Base-by-base conservation (phyloP, 1,140 invertebrate genomes). In the Hylaeus volcanicus region DNA sequence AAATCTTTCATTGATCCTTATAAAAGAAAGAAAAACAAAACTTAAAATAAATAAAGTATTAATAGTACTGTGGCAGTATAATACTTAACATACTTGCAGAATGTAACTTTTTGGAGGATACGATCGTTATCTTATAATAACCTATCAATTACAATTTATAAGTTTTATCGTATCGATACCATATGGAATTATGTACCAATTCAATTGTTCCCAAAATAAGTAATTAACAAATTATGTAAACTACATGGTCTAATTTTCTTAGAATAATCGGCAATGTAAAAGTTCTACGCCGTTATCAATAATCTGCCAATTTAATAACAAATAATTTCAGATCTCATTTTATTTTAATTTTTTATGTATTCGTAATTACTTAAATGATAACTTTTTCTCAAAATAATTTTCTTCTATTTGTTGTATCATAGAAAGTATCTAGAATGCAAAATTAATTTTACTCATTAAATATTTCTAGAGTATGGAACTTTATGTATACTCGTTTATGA, bases 41-140 rank as follows among this genome's bases (percentile, higher is more conserved):
- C 68, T 70, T 72, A 74, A 63, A 65, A 64, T 74, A 86, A 80
- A 85, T 82, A 76, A 83, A 83, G 39, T 77, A 68, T 51, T 58
- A 82, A 63, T 45, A 74, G 76, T 81, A 70, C 56, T 53, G 82
- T 82, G 81, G 81, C 81, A 86, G 85, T 76, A 83, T 80, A 86
- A 74, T 83, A 86, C 84, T 87, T 83, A 83, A 80, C 48, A 48
- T 45, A 71, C 73, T 66, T 74, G 51, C 43, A 75, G 39, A 80
- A 74, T 75, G 55, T 75, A 75, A 69, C 5, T 60, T 74, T 55
- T 80, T 55, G 41, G 45, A 69, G 26, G 45, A 74, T 61, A 75
- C 55, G 55, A 80, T 80, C 41, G 56, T 74, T 65, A 79, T 51
- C 53, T 60, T 79, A 66, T 65, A 41, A 74, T 65, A 68, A 75